Conservation (phyloP, 2,113 vertebrate species). For the Semicossyphus pulcher region DNA sequence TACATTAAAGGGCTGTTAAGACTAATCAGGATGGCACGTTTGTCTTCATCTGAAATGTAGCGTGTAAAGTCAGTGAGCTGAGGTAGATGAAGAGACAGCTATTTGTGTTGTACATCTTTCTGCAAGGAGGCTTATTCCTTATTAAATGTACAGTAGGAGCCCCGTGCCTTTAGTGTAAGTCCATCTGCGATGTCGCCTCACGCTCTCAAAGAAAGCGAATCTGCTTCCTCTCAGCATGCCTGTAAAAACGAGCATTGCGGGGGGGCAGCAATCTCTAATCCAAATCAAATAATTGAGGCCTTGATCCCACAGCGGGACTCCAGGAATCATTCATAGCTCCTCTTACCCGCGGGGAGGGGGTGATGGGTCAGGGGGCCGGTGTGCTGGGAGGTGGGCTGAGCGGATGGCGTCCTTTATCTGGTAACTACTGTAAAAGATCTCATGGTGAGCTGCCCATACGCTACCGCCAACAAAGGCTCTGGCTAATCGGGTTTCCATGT, state of each 20-base stretch:
- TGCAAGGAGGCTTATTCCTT: not conserved
- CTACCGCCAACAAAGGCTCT: slow-evolving; percentile 57
- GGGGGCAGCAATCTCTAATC: slow-evolving; percentile 72
- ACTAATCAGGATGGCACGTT: not conserved
- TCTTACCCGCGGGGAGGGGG: slow-evolving; percentile 19
- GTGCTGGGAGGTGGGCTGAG: slow-evolving; percentile 24
- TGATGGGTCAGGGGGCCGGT: slow-evolving; percentile 5
- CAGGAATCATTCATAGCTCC: slow-evolving; percentile 63
- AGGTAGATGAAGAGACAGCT: not conserved
- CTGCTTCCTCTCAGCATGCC: slow-evolving; percentile 68
- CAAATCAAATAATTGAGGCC: slow-evolving; percentile 76
- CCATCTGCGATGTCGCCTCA: slow-evolving; percentile 18
- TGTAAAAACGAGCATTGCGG: slow-evolving; percentile 58
- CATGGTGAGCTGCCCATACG: slow-evolving; percentile 62
- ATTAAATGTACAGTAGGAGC: not conserved
- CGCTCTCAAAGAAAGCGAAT: slow-evolving; percentile 62
- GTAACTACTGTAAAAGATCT: slow-evolving; percentile 72
- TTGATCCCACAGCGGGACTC: slow-evolving; percentile 64
- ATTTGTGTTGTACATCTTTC: not conserved
- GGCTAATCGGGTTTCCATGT: slow-evolving; percentile 69
- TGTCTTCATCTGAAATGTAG: not conserved
- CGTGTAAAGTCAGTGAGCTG: not conserved
- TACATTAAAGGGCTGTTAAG: not conserved
- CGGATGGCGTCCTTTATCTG: slow-evolving; percentile 61
- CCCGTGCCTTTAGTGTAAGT: not conserved